Evolutionary conservation across 2,888 invertebrate species (phyloP), one percentile per base, ranked within the genome.

Genomic region (Rhyacophila evoluta): DNA sequence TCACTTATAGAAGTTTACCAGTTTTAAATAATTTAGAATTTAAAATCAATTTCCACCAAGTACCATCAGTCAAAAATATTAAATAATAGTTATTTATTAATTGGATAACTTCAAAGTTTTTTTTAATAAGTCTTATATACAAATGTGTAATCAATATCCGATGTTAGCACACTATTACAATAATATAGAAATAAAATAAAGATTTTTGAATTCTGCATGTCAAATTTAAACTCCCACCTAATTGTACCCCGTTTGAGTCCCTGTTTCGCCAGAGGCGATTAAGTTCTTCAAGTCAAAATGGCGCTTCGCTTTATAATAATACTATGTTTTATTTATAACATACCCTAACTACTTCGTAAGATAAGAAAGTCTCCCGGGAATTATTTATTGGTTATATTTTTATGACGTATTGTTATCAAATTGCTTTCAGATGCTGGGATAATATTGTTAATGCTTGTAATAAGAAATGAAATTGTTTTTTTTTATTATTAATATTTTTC

Each of bases 321-420:
- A 55, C 55, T 55, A 72, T 72, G 72, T 25, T 28, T 28, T 41
- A 41, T 39, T 74, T 74, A 74, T 28, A 41, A 27, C 39, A 55
- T 74, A 29, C 41, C 74, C 55, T 41, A 41, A 74, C 39, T 41
- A 29, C 74, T 39, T 29, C 27, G 3, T 12, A 19, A 55, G 55
- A 55, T 55, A 55, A 29, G 28, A 12, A 29, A 28, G 68, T 27
- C 67, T n/a, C 29, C 68, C 68, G 55, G 19, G 55, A 55, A 38
- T 75, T 75, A 75, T 37, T 70, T 69, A 70, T 39, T 37, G 25
- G 70, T 27, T 2, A 25, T 70, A 75, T 75, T 75, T 75, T 75
- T 75, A 75, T 70, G 75, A 70, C 19, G 75, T 36, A 75, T 75
- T 75, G 75, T 75, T 75, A 75, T 75, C 75, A 38, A 75, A 75